Percentiles rank a stretch among this genome's conserved stretches.
phyloP scores from a whole-genome alignment of 2,888 invertebrate genomes.

The Leucophenga maculata region DNA sequence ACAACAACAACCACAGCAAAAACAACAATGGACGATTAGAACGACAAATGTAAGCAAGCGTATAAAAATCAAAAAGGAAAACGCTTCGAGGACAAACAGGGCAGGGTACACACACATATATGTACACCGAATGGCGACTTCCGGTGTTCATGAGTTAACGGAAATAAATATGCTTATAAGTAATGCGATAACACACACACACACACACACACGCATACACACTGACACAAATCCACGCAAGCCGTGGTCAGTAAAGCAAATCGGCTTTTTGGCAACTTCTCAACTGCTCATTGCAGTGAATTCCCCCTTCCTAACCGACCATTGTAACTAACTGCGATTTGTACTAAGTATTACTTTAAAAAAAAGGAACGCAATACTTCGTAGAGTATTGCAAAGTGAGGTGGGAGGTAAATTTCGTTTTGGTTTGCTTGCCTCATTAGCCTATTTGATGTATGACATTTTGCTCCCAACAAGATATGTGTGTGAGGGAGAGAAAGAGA shows the following conservation, averaged over 20 bases:
- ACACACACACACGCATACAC: conserved; percentile 1
- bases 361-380: not conserved
- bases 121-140: not conserved
- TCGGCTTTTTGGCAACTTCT: not conserved
- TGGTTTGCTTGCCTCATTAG: too few relatives aligned
- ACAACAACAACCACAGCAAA: conserved; percentile 1
- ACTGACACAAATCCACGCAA: too few relatives aligned
- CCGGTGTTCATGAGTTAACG: conserved; percentile 12
- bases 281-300: not conserved
- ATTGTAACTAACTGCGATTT: conserved; percentile 12
- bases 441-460: not conserved
- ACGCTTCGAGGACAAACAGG: conserved; percentile 13
- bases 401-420: not conserved
- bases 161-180: conserved; percentile 24
- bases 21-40: conserved; percentile 3
- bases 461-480: not conserved
- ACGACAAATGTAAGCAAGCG: not conserved
- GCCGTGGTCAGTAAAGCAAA: not conserved
- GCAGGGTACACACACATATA: conserved; percentile 8
- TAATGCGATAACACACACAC: conserved; percentile 10
- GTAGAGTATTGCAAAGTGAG: not conserved
- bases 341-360: conserved; percentile 6
- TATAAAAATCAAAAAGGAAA: not conserved
- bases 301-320: not conserved
- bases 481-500: too few relatives aligned